phyloP scores from a whole-genome alignment of 1,140 invertebrate genomes.

The Lepidurus packardi region DNA sequence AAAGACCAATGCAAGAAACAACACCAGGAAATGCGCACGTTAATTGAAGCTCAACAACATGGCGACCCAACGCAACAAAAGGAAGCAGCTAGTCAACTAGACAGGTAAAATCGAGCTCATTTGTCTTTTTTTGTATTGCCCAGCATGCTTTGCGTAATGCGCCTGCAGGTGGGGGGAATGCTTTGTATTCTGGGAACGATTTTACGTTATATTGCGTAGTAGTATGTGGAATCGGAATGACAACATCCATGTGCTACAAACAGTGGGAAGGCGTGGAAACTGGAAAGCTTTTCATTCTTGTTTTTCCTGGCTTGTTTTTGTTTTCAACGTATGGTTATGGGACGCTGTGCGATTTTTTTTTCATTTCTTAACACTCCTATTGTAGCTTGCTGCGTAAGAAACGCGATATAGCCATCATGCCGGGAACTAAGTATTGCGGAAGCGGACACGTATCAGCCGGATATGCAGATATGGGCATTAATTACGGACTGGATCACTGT shows the following conservation, averaged over 20 bases:
- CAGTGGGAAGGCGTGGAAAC: not conserved
- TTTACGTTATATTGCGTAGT: not conserved
- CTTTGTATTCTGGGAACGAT: not conserved
- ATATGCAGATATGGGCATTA: constrained; percentile 62
- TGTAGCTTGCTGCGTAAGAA: constrained; percentile 45
- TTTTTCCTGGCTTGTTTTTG: not conserved
- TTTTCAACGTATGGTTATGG: not conserved
- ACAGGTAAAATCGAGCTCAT: constrained; percentile 27
- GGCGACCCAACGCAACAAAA: constrained; percentile 22
- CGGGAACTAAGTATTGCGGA: constrained; percentile 64
- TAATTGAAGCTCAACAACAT: constrained; percentile 28
- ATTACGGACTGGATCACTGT: constrained; percentile 62
- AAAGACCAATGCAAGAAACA: constrained; percentile 39
- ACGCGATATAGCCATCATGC: constrained; percentile 33
- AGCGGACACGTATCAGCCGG: constrained; percentile 61
- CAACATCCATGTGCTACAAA: not conserved
- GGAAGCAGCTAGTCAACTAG: constrained; percentile 32
- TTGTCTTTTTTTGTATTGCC: constrained; percentile 24
- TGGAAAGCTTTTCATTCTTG: not conserved
- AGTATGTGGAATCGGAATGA: not conserved
- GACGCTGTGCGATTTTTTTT: not conserved
- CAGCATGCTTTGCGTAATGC: not conserved
- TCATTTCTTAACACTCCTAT: constrained; percentile 30
- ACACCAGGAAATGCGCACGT: constrained; percentile 36
- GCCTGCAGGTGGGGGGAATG: not conserved